Evolutionary conservation across 2,888 invertebrate genomes (phyloP), one percentile per base, ranked within the genome.

Genomic region (Lycophotia porphyrea): DNA sequence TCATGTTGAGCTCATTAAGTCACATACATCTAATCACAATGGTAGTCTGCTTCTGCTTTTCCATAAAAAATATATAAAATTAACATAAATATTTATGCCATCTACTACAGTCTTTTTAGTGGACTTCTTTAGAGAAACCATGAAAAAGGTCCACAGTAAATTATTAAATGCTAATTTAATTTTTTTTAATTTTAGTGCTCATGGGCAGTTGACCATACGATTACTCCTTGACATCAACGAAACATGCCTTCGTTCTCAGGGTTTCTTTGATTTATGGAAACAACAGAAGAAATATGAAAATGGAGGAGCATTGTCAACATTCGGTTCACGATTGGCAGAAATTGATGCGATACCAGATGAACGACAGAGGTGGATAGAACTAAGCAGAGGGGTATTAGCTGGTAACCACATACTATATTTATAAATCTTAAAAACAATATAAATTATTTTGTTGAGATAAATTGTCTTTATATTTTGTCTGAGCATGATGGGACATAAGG

Each of bases 181-280:
- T 47, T 71, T 71, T 78, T 79, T 83, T 69, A 36, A 82, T 94
- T 95, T 91, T 91, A 96, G 96, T 85, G 96, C 98, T 95, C 98
- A 98, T 75, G 98, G 98, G 78, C 98, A 98, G 80, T 97, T 99
- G 88, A 99, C 99, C 81, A 98, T 99, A 83, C 97, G 99, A 91
- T 98, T 98, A 91, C 97, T 99, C 84, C 96, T 99, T 88, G 99
- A 99, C 93, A 98, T 99, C 88, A 98, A 99, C 90, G 99, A 99
- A 95, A 98, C 99, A 91, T 98, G 98, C 91, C 97, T 99, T 93
- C 97, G 98, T 89, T 98, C 99, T 91, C 98, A 98, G 92, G 98
- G 99, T 82, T 99, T 99, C 93, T 98, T 98, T 88, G 99, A 99
- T 95, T 98, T 99, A 63, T 98, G 97, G 97, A 96, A 97, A 80